These are phyloP conservation scores for Hylaea fasciaria DNA, from an alignment of 2,888 invertebrate species.

Conservation along the genomic window DNA sequence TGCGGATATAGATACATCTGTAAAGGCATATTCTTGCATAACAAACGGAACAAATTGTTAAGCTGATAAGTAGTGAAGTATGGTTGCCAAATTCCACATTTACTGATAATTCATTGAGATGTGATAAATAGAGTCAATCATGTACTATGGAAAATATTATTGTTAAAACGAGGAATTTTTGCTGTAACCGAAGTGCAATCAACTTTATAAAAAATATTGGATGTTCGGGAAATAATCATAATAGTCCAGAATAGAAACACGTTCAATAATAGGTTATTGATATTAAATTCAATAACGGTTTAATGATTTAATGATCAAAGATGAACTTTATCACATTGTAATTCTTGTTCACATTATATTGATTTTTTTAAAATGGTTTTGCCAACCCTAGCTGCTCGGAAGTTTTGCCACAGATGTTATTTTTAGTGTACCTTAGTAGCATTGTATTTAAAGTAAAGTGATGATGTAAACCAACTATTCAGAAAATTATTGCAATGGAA, in stretches of 20 bases:
- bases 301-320: no score
- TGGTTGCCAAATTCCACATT: slow-evolving; percentile 11
- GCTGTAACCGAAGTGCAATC: no score
- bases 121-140: background rate
- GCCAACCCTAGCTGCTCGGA: slow-evolving; percentile 22
- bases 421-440: slow-evolving; percentile 12
- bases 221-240: no score
- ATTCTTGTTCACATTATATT: no score
- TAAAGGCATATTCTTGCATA: slow-evolving; percentile 37
- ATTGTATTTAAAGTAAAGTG: slow-evolving; percentile 11
- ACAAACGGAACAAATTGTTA: slow-evolving; percentile 38
- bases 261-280: no score
- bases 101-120: background rate
- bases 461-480: slow-evolving; percentile 6
- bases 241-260: no score
- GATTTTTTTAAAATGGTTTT: background rate
- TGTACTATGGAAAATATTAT: background rate
- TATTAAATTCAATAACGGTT: no score
- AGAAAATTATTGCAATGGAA: background rate
- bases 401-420: slow-evolving; percentile 19
- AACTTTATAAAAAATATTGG: no score
- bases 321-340: no score
- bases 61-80: slow-evolving; percentile 1
- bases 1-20: slow-evolving; percentile 37
- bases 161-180: no score